Percentiles rank a stretch among this genome's conserved stretches.
Conservation (phyloP, 2,888 invertebrate genomes). For the Temnothorax rugatulus region DNA sequence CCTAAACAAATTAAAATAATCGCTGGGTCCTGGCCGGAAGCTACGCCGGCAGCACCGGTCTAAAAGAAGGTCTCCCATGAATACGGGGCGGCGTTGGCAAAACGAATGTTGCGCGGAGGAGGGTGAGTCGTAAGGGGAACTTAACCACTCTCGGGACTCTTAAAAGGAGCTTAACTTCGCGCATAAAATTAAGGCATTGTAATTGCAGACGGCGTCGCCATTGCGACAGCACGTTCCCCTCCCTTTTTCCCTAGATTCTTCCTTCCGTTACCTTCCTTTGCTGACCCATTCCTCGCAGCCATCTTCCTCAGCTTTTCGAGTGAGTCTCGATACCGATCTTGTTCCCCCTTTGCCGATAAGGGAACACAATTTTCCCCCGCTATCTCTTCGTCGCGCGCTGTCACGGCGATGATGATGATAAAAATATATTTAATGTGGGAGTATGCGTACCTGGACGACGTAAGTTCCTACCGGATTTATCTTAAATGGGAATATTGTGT, state of each 20-base stretch:
- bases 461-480: conserved; percentile 9
- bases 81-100: conserved; percentile 63
- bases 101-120: conserved; percentile 65
- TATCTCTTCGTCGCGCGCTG: conserved; percentile 77
- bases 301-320: neutral
- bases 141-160: conserved; percentile 81
- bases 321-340: neutral
- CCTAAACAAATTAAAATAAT: conserved; percentile 78
- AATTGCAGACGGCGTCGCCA: conserved; percentile 81
- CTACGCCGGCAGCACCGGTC: conserved; percentile 31
- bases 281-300: neutral
- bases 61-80: conserved; percentile 71
- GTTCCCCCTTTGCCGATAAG: conserved; percentile 43
- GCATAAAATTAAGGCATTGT: conserved; percentile 86
- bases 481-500: neutral
- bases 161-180: conserved; percentile 84
- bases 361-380: conserved; percentile 82
- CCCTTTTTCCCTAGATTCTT: conserved; percentile 46
- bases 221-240: conserved; percentile 63
- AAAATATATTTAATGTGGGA: conserved; percentile 69
- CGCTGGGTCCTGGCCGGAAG: conserved; percentile 60
- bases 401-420: conserved; percentile 48
- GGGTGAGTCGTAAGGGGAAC: conserved; percentile 56
- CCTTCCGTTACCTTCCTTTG: conserved; percentile 34
- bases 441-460: conserved; percentile 22